These are phyloP conservation scores for Micrastur ruficollis DNA, from an alignment of 2,797 vertebrate genomes.

Conservation along the genomic window DNA sequence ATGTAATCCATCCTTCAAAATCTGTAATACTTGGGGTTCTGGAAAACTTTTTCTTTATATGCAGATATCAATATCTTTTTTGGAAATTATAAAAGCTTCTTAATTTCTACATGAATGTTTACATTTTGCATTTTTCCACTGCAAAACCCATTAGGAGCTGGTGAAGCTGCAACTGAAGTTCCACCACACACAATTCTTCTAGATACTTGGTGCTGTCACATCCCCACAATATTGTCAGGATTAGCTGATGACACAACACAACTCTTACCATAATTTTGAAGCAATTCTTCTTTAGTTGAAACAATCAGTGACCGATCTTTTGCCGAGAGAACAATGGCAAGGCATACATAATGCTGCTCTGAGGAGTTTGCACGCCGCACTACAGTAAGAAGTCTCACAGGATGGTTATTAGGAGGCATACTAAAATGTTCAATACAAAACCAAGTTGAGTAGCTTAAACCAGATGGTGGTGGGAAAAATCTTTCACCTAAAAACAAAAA, in stretches of 20 bases:
- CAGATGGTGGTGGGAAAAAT: constrained; percentile 93
- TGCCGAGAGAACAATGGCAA: constrained; percentile 87
- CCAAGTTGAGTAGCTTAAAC: constrained; percentile 94
- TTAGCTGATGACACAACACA: background rate
- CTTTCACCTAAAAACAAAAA: constrained; percentile 83
- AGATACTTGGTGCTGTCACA: background rate
- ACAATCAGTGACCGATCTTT: constrained; percentile 92
- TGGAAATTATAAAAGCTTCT: background rate
- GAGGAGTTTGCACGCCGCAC: constrained; percentile 91
- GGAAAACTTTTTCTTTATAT: background rate
- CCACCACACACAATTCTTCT: background rate
- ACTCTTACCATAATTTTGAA: constrained; percentile 89
- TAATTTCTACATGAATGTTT: background rate
- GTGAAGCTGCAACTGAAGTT: background rate
- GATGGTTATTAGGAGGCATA: constrained; percentile 83
- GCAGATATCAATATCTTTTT: background rate
- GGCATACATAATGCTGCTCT: constrained; percentile 93
- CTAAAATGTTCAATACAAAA: constrained; percentile 96
- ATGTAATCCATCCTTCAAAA: background rate
- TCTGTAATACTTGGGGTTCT: background rate
- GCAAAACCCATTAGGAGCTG: background rate
- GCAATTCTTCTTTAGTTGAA: constrained; percentile 94
- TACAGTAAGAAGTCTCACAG: constrained; percentile 88
- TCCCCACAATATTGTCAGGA: background rate
- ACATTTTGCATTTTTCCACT: background rate